Percentiles rank a stretch among this genome's conserved stretches.
Evolutionary conservation across 23 tunicate genomes (phyloP).

Genomic region (Phallusia fumigata): DNA sequence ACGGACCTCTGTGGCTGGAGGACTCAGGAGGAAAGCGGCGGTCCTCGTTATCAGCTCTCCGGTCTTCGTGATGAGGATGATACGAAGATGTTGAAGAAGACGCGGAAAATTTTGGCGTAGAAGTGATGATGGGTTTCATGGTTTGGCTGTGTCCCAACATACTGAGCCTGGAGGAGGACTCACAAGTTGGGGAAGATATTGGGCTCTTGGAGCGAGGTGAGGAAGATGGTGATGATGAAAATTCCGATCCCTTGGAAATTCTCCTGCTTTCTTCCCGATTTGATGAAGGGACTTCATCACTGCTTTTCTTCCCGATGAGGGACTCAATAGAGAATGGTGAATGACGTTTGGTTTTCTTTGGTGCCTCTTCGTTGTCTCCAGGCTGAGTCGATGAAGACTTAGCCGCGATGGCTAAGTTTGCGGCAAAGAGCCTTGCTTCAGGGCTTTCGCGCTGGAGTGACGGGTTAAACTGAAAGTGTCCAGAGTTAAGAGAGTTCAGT

Average conservation of each 20-base stretch:
- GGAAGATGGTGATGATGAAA: neutral
- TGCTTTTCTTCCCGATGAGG: slow-evolving; percentile 26
- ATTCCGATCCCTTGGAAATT: neutral
- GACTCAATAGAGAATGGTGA: slow-evolving; percentile 32
- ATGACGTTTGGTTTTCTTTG: neutral
- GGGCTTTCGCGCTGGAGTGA: neutral
- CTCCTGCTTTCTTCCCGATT: neutral
- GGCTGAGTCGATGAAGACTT: neutral
- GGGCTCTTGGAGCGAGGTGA: slow-evolving; percentile 1
- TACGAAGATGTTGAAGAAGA: neutral
- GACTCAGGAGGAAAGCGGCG: neutral
- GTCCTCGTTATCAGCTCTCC: neutral
- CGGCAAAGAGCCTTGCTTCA: slow-evolving; percentile 10
- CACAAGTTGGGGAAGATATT: neutral
- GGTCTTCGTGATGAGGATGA: neutral
- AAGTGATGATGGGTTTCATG: slow-evolving; percentile 1
- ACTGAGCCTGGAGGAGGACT: neutral
- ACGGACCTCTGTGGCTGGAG: neutral
- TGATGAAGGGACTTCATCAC: neutral
- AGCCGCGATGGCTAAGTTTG: slow-evolving; percentile 5
- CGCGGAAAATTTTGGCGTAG: neutral
- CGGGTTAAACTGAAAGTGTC: neutral
- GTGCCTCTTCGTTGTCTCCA: neutral
- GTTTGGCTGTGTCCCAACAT: neutral
- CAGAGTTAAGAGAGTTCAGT: slow-evolving; percentile 12